Conservation (phyloP, 92 coral and sea anemone genomes). For the Plumapathes pennacea region DNA sequence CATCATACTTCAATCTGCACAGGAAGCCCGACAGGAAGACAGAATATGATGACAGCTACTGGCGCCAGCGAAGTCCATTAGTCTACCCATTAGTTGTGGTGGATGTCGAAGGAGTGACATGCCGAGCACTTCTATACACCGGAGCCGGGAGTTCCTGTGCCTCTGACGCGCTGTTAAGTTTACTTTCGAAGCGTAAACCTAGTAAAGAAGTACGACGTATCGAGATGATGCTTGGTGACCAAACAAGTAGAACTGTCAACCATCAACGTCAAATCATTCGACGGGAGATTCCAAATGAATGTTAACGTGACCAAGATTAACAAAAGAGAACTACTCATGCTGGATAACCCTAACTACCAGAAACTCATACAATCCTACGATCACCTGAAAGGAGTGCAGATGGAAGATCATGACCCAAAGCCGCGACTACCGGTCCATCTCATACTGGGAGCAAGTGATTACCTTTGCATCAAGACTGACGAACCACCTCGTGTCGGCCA, state of each 20-base stretch:
- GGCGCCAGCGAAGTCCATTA: no score
- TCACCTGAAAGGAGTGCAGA: no score
- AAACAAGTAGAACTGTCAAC: conserved; percentile 25
- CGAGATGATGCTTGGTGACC: conserved; percentile 51
- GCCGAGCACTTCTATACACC: conserved; percentile 38
- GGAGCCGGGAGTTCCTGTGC: conserved; percentile 53
- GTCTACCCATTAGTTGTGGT: conserved; percentile 39
- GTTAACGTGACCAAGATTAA: conserved; percentile 30
- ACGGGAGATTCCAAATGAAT: conserved; percentile 5
- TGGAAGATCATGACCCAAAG: conserved; percentile 28
- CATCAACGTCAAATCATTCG: conserved; percentile 3
- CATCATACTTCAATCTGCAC: conserved; percentile 54
- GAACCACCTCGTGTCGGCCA: conserved; percentile 11
- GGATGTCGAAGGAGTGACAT: conserved; percentile 30
- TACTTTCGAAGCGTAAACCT: background rate
- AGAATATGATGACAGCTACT: no score
- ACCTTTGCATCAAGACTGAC: conserved; percentile 20
- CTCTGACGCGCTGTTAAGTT: conserved; percentile 11
- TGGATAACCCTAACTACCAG: conserved; percentile 33
- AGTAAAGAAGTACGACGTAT: conserved; percentile 16
- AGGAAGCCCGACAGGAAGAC: no score
- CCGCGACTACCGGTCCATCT: conserved; percentile 30
- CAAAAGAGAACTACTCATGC: conserved; percentile 15
- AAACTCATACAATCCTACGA: no score
- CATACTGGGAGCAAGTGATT: conserved; percentile 47